These are phyloP conservation scores for Drosophila insularis DNA, from an alignment of 1,140 invertebrate species.

Conservation along the genomic window DNA sequence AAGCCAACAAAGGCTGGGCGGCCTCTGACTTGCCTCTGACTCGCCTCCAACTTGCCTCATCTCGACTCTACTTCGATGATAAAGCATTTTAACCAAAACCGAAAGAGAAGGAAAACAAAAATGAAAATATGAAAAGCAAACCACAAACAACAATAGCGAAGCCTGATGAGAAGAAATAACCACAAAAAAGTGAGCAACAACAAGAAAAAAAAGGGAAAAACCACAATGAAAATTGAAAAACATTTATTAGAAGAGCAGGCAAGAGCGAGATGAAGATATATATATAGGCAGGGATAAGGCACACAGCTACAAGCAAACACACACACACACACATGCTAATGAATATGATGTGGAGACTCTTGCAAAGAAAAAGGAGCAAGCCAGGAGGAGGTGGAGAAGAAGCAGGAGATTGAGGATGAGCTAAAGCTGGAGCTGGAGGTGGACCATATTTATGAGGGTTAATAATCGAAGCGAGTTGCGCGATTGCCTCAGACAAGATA, in stretches of 20 bases:
- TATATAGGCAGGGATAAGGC: background rate
- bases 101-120: constrained; percentile 22
- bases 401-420: constrained; percentile 18
- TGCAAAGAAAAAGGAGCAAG: constrained; percentile 6
- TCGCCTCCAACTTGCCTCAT: constrained; percentile 6
- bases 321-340: constrained; percentile 52
- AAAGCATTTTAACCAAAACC: constrained; percentile 53
- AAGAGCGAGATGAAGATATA: background rate
- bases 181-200: constrained; percentile 20
- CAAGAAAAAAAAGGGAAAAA: constrained; percentile 41
- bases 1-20: constrained; percentile 62
- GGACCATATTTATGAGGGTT: constrained; percentile 71
- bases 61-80: constrained; percentile 50
- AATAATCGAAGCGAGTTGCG: constrained; percentile 63
- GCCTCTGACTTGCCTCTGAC: background rate
- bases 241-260: constrained; percentile 64
- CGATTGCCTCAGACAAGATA: constrained; percentile 70
- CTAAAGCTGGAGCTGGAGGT: constrained; percentile 26
- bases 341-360: constrained; percentile 44
- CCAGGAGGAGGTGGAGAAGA: too few species aligned
- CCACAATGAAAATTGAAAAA: constrained; percentile 77
- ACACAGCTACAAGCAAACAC: constrained; percentile 1
- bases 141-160: constrained; percentile 63
- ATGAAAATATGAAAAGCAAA: constrained; percentile 28
- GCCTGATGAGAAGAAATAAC: constrained; percentile 38